phyloP scores from a whole-genome alignment of 2,113 vertebrate genomes.

The Gulo gulo region DNA sequence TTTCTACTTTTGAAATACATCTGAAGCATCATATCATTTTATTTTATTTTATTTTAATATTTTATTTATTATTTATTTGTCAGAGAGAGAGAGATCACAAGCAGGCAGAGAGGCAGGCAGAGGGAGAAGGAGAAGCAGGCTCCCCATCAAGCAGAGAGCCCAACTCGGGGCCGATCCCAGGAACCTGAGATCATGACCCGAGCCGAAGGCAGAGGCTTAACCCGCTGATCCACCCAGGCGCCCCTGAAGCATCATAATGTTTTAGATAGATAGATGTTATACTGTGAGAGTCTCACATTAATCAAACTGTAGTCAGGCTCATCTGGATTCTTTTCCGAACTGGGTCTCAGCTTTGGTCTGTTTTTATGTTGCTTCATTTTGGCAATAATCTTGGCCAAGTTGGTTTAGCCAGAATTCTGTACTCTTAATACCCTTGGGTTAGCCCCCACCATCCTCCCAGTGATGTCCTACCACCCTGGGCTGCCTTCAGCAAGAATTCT shows the following conservation, averaged over 20 bases:
- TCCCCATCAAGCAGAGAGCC: too few relatives aligned
- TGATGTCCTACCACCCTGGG: not conserved
- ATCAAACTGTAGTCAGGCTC: not conserved
- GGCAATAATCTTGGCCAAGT: not conserved
- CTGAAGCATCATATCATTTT: not conserved
- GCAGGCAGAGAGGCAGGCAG: too few relatives aligned
- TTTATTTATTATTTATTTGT: too few relatives aligned
- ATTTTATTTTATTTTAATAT: too few relatives aligned
- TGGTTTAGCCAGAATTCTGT: not conserved
- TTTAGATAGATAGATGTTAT: not conserved
- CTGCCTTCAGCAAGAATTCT: not conserved
- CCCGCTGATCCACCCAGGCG: too few relatives aligned
- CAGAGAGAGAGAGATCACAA: too few relatives aligned
- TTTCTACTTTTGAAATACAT: slow-evolving; percentile 35
- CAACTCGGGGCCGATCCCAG: too few relatives aligned
- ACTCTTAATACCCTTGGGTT: not conserved
- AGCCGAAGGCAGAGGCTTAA: too few relatives aligned
- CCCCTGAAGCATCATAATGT: not conserved
- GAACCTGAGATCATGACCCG: too few relatives aligned
- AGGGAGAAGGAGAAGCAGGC: too few relatives aligned
- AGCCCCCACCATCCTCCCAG: not conserved
- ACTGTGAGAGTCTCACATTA: not conserved
- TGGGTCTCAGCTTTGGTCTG: not conserved
- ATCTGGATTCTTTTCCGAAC: not conserved
- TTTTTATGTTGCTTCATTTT: not conserved